phyloP scores from a whole-genome alignment of 1,140 invertebrate species.

The Acyrthosiphon pisum region DNA sequence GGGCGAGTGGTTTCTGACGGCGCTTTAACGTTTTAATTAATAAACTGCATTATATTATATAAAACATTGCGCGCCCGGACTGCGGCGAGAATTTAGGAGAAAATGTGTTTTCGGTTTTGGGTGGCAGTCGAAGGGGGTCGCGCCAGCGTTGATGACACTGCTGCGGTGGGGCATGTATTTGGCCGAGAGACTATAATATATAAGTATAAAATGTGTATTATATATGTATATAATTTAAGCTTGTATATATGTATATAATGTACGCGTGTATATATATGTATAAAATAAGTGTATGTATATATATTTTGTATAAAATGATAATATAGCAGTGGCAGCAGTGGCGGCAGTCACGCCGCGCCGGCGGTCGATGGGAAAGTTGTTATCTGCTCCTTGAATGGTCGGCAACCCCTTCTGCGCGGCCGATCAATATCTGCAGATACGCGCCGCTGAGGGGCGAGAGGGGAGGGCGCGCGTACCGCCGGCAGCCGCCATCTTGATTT shows the following conservation, averaged over 20 bases:
- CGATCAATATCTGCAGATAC: slow-evolving; percentile 55
- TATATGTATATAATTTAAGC: not conserved
- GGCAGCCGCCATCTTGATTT: slow-evolving; percentile 55
- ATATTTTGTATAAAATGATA: not conserved
- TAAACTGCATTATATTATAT: not conserved
- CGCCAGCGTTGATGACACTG: not conserved
- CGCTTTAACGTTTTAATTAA: not conserved
- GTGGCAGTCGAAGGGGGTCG: not conserved
- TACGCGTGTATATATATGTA: not conserved
- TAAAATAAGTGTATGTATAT: too few relatives aligned
- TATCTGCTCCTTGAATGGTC: slow-evolving; percentile 54
- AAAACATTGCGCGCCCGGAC: not conserved
- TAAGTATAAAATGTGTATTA: not conserved
- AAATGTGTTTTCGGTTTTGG: not conserved
- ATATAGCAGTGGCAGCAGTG: not conserved
- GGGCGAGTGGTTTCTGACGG: not conserved
- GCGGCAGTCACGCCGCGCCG: not conserved
- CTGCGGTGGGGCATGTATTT: too few relatives aligned
- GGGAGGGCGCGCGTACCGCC: slow-evolving; percentile 33
- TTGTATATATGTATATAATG: not conserved
- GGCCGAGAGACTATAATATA: not conserved
- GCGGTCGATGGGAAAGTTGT: slow-evolving; percentile 57
- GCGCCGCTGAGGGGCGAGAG: not conserved
- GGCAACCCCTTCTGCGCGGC: slow-evolving; percentile 38
- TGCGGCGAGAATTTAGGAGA: not conserved